These are phyloP conservation scores for Lophura nycthemera DNA, from an alignment of 2,113 vertebrate species.

Conservation along the genomic window DNA sequence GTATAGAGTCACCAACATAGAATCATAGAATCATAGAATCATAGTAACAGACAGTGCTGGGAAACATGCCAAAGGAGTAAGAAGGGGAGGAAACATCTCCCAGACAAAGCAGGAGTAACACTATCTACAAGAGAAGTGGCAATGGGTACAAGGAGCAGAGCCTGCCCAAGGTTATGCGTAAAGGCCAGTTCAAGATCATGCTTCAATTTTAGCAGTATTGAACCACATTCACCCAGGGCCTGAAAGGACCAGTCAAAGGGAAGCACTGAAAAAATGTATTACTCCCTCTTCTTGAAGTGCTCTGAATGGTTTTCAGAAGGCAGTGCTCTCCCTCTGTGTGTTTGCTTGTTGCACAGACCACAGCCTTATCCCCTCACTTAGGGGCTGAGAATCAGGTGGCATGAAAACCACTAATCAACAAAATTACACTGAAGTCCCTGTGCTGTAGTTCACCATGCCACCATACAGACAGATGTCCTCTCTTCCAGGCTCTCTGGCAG, in stretches of 20 bases:
- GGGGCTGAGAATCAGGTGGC: not conserved
- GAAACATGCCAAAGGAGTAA: not conserved
- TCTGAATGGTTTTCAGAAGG: not conserved
- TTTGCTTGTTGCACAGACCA: accelerated
- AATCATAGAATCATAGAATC: too few relatives aligned
- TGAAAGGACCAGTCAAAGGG: not conserved
- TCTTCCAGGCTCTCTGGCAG: not conserved
- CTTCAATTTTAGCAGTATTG: not conserved
- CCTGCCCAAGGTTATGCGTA: not conserved
- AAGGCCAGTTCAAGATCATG: not conserved
- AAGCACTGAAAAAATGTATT: not conserved
- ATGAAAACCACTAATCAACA: not conserved
- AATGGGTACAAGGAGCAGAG: accelerated
- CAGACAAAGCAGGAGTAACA: not conserved
- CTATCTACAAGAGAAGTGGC: not conserved
- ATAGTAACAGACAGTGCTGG: not conserved
- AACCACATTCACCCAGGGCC: not conserved
- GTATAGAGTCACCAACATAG: not conserved
- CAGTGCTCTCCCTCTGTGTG: not conserved
- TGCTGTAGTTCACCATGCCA: conserved; percentile 25
- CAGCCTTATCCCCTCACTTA: not conserved
- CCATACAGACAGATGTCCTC: not conserved
- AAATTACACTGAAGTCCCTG: conserved; percentile 8
- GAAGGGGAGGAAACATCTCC: not conserved
- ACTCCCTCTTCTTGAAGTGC: not conserved